Percentiles rank a stretch among this genome's conserved stretches.
These are phyloP conservation scores for Hipparchia semele DNA, from an alignment of 2,888 invertebrate genomes.

Conservation along the genomic window DNA sequence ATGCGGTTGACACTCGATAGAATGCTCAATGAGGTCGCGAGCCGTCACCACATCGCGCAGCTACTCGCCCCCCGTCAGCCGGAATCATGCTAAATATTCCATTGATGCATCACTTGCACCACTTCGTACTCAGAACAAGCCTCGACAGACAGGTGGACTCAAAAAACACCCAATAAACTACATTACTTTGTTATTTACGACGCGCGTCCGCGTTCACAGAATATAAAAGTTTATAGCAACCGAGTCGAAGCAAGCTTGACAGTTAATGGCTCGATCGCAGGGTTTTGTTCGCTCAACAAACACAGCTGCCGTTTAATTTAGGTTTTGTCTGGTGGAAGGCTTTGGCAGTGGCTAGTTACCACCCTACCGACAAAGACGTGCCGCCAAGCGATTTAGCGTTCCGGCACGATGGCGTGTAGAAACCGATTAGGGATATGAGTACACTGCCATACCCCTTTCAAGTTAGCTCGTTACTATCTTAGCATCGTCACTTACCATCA, in stretches of 20 bases:
- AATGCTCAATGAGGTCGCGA: constrained; percentile 15
- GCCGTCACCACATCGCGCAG: not conserved
- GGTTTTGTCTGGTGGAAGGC: too few relatives aligned
- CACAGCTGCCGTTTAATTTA: too few relatives aligned
- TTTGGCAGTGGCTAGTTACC: too few relatives aligned
- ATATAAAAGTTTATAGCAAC: not conserved
- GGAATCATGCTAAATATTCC: constrained; percentile 13
- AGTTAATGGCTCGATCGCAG: too few relatives aligned
- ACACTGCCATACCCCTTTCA: too few relatives aligned
- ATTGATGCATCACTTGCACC: constrained; percentile 12
- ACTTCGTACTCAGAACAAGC: not conserved
- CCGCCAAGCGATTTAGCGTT: too few relatives aligned
- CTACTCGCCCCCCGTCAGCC: not conserved
- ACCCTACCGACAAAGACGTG: too few relatives aligned
- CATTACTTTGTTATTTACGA: not conserved
- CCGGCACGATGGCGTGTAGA: too few relatives aligned
- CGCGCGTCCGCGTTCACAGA: not conserved
- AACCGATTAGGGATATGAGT: too few relatives aligned
- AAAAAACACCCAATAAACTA: not conserved
- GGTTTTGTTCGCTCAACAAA: too few relatives aligned
- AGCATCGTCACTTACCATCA: too few relatives aligned
- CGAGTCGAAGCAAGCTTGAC: not conserved
- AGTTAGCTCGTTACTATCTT: too few relatives aligned
- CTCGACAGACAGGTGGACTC: not conserved
- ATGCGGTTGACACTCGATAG: constrained; percentile 3